Evolutionary conservation across 64 coral and sea anemone genomes (phyloP).

Genomic region (Montipora sp.): DNA sequence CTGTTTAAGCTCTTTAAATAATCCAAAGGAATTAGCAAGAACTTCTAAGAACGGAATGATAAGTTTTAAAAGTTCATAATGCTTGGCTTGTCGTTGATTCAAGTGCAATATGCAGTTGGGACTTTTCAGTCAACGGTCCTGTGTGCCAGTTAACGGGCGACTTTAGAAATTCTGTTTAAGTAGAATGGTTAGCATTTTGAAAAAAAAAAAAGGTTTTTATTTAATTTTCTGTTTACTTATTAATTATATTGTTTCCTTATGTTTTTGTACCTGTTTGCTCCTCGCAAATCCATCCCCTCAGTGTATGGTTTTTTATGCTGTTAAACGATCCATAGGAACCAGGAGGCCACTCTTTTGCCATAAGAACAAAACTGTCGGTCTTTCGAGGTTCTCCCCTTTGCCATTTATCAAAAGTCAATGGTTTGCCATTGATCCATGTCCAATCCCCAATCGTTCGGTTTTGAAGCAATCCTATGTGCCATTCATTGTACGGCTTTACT

Average conservation of each 20-base stretch:
- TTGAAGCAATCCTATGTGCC: slow-evolving; percentile 2
- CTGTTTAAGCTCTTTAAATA: no score
- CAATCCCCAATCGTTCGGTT: not conserved
- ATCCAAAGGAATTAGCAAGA: no score
- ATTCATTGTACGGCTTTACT: not conserved
- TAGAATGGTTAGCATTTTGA: no score
- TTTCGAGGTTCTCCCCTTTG: not conserved
- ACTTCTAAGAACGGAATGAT: no score
- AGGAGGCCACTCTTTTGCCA: not conserved
- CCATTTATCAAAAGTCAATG: slow-evolving; percentile 16
- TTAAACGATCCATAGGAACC: slow-evolving; percentile 1
- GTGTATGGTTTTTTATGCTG: not conserved
- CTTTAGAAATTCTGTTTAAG: no score
- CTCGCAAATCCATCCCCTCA: slow-evolving; percentile 25
- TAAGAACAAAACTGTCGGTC: not conserved
- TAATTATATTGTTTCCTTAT: not conserved
- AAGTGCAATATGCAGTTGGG: no score
- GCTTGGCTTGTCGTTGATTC: no score
- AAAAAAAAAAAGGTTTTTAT: no score
- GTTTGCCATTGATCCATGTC: slow-evolving; percentile 24
- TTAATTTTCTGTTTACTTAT: no score
- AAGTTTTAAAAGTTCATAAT: no score
- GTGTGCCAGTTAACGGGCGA: no score
- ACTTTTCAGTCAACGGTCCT: no score
- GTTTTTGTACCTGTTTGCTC: not conserved